Base-by-base conservation (phyloP, 1,140 invertebrate genomes). In the Zophobas morio region DNA sequence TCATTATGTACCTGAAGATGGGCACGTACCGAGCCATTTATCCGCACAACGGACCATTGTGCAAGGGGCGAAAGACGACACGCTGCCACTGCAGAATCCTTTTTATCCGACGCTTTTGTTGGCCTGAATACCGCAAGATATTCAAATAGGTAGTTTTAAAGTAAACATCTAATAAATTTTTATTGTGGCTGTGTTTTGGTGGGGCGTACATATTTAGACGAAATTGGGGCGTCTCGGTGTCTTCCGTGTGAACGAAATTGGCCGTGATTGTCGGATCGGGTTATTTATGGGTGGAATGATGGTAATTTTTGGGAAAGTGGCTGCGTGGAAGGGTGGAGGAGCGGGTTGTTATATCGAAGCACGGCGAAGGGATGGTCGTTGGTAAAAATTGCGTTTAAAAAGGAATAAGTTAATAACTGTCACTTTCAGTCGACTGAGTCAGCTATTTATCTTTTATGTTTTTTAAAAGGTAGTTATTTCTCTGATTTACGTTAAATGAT, bases 161-260 rank as follows among this genome's bases (percentile, higher is more conserved):
- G 60, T 66, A 66, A 66, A 66, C 60, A 66, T 66, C 60, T 66
- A 66, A 66, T 66, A 66, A 66, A 66, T 66, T 66, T 39, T 66
- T 46, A 66, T 66, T 66, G 39, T 66, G 60, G 60, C 34, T 34
- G 60, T 66, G 60, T 66, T 66, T 66, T 46, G 56, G 1, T 20
- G 3, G 60, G 60, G 60, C 60, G 60, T 66, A 20, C 60, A 66
- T 66, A 66, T 66, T 66, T 46, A 20, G n/a, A 8, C 6, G 37
- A 46, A 42, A 42, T 66, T 51, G 49, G 49, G 49, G 3, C 49
- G 49, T 51, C 49, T 51, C 49, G 49, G 3, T 51, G 37, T 20
- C 37, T 46, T 46, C 60, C 39, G 60, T 66, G 60, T 66, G 60
- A 66, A 66, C 34, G 60, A 66, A 46, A 66, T 66, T 60, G 56